These are phyloP conservation scores for Otolemur garnettii DNA, from an alignment of 2,113 vertebrate genomes.

Conservation along the genomic window DNA sequence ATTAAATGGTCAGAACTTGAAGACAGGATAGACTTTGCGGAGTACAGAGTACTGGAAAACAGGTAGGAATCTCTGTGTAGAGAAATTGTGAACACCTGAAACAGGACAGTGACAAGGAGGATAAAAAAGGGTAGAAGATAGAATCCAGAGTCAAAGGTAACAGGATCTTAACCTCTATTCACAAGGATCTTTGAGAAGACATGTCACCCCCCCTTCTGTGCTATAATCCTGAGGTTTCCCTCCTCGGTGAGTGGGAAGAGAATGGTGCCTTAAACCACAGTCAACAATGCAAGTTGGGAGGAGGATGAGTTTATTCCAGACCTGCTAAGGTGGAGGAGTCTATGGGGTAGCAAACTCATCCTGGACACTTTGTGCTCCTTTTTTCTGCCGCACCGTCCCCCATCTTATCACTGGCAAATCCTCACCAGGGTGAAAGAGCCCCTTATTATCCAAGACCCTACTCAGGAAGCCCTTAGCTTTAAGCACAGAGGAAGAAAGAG, in stretches of 20 bases:
- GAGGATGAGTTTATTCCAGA: background rate
- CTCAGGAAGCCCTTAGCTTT: background rate
- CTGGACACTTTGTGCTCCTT: background rate
- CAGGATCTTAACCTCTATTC: background rate
- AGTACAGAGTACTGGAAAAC: background rate
- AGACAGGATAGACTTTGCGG: background rate
- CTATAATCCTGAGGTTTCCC: background rate
- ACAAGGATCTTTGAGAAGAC: background rate
- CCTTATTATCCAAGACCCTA: background rate
- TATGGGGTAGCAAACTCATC: background rate
- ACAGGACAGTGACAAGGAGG: background rate
- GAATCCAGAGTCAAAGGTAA: conserved; percentile 1
- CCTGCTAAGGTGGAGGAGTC: background rate
- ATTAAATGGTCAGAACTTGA: background rate
- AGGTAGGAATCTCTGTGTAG: background rate
- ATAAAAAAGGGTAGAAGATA: background rate
- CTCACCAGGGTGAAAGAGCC: background rate
- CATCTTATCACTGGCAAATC: background rate
- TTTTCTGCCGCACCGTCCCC: background rate
- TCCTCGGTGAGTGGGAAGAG: background rate
- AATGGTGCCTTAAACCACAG: background rate
- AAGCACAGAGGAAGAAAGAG: background rate
- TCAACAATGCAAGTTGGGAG: accelerated
- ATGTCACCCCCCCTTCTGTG: accelerated
- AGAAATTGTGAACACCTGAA: background rate